Evolutionary conservation across 2,113 vertebrate species (phyloP).

Genomic region (Rhinopomastus cyanomelas): DNA sequence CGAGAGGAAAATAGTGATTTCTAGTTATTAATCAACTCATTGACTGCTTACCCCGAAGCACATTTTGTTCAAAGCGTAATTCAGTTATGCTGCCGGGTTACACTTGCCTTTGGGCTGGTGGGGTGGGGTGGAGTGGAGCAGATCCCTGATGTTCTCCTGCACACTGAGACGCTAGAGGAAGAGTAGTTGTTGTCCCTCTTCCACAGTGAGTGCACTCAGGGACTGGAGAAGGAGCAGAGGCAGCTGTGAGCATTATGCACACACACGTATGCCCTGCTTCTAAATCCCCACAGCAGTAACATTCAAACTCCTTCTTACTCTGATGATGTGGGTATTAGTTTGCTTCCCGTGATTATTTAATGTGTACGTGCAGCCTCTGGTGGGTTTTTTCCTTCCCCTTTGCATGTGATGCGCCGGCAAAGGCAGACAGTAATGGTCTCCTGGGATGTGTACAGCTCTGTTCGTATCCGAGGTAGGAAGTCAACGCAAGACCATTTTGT

Average conservation of each 20-base stretch:
- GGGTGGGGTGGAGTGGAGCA: not conserved
- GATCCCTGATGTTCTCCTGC: not conserved
- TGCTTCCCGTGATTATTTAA: conserved; percentile 33
- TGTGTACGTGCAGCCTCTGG: not conserved
- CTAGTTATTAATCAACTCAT: conserved; percentile 34
- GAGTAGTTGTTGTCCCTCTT: not conserved
- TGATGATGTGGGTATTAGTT: conserved; percentile 31
- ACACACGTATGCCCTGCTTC: not conserved
- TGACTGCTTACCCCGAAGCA: not conserved
- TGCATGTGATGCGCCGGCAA: conserved; percentile 24
- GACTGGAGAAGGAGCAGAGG: not conserved
- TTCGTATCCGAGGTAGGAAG: conserved; percentile 44
- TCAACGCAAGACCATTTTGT: conserved; percentile 64
- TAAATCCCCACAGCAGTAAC: not conserved
- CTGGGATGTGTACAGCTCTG: conserved; percentile 21
- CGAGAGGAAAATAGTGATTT: conserved; percentile 48
- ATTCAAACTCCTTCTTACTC: not conserved
- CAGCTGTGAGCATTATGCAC: not conserved
- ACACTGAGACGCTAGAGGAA: not conserved
- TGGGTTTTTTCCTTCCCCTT: not conserved
- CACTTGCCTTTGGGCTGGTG: not conserved
- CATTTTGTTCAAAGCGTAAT: conserved; percentile 15
- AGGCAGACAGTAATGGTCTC: conserved; percentile 46
- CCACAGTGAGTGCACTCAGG: fast-evolving
- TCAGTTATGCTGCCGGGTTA: not conserved